Conservation (phyloP, 2,888 invertebrate species). For the Drosophila neotestacea region DNA sequence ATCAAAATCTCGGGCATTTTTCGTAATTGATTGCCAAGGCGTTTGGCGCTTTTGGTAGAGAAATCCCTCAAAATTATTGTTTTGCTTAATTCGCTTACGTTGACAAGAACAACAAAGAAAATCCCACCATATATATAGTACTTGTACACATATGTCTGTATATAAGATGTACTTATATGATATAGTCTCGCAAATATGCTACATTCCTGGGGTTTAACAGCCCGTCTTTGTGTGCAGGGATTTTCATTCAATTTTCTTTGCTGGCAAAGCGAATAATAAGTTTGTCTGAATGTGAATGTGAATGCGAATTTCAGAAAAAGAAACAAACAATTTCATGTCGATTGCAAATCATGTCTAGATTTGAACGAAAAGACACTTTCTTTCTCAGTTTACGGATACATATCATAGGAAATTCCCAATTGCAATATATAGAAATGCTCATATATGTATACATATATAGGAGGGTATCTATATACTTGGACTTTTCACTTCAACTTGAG, state of each 20-base stretch:
- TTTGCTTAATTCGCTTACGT: conserved; percentile 46
- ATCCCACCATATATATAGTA: conserved; percentile 17
- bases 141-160: not conserved
- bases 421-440: not conserved
- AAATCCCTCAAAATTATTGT: conserved; percentile 71
- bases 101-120: conserved; percentile 66
- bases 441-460: not conserved
- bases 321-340: conserved; percentile 48
- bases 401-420: conserved; percentile 19
- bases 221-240: conserved; percentile 54
- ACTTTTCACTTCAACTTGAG: conserved; percentile 1
- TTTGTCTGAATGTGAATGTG: conserved; percentile 4
- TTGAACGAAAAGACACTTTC: conserved; percentile 3
- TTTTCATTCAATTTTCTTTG: conserved; percentile 72
- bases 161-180: conserved; percentile 27
- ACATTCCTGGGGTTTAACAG: conserved; percentile 72
- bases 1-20: conserved; percentile 41
- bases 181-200: conserved; percentile 71
- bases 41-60: conserved; percentile 56
- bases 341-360: conserved; percentile 53
- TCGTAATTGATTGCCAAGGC: conserved; percentile 77
- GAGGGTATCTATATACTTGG: not conserved
- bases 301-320: conserved; percentile 20
- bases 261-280: conserved; percentile 49
- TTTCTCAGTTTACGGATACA: not conserved